Conservation (phyloP, 1,140 invertebrate genomes). For the Micrasema longulum region DNA sequence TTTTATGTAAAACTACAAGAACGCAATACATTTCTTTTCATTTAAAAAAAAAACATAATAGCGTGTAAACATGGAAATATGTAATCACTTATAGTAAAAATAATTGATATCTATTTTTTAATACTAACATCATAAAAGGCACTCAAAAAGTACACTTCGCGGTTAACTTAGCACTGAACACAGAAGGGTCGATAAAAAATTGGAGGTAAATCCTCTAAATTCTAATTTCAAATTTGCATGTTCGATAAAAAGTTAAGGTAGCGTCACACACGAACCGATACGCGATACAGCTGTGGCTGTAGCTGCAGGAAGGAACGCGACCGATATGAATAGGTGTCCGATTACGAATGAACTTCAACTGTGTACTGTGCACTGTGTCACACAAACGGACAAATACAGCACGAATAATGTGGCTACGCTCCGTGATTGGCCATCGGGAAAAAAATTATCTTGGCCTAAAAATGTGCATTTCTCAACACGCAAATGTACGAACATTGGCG, state of each 20-base stretch:
- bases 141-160: background rate
- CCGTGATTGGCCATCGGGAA: too few relatives aligned
- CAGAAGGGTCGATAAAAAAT: background rate
- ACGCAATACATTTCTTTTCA: too few relatives aligned
- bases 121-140: background rate
- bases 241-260: constrained; percentile 11
- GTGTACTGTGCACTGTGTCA: background rate
- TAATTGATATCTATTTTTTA: too few relatives aligned
- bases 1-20: too few relatives aligned
- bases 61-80: too few relatives aligned
- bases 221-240: background rate
- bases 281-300: constrained; percentile 3
- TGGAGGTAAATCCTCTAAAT: background rate
- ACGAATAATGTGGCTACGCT: background rate
- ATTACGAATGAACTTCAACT: constrained; percentile 22
- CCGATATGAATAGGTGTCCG: constrained; percentile 10
- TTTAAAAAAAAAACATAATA: too few relatives aligned
- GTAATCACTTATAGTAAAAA: too few relatives aligned
- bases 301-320: constrained; percentile 10
- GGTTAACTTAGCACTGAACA: background rate
- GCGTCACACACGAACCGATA: constrained; percentile 2
- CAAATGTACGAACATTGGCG: constrained; percentile 16
- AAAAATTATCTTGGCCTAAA: constrained; percentile 3
- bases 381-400: background rate
- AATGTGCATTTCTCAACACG: background rate